Evolutionary conservation across 1,140 invertebrate genomes (phyloP).

Genomic region (Hypsibius dujardini): DNA sequence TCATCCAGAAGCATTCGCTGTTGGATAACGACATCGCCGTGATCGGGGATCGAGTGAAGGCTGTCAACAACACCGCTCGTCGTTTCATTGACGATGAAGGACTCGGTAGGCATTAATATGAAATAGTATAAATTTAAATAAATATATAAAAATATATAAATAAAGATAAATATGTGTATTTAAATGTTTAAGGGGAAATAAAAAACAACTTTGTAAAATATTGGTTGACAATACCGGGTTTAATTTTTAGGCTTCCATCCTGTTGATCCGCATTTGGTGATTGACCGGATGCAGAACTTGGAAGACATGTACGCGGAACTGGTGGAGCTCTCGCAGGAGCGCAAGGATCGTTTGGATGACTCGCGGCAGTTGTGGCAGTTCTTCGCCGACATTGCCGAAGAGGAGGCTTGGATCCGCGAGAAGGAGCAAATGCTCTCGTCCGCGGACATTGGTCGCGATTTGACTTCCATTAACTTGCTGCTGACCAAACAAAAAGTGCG

Average conservation of each 20-base stretch:
- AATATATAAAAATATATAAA: too few species aligned
- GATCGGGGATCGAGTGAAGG: slow-evolving; percentile 84
- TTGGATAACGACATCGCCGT: slow-evolving; percentile 97
- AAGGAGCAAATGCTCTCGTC: slow-evolving; percentile 95
- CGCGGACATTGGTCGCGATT: slow-evolving; percentile 83
- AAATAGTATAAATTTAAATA: too few species aligned
- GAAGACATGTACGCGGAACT: slow-evolving; percentile 81
- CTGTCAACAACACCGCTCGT: slow-evolving; percentile 80
- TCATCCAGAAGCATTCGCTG: slow-evolving; percentile 89
- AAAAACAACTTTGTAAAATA: slow-evolving; percentile 21
- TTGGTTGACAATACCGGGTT: too few species aligned
- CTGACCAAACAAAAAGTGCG: slow-evolving; percentile 74
- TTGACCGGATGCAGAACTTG: slow-evolving; percentile 77
- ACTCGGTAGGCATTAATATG: slow-evolving; percentile 36
- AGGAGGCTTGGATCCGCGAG: slow-evolving; percentile 99
- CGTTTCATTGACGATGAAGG: slow-evolving; percentile 73
- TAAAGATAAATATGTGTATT: too few species aligned
- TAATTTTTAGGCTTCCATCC: slow-evolving; percentile 51
- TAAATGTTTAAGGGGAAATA: too few species aligned
- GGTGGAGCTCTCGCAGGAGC: slow-evolving; percentile 77
- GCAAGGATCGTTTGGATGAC: slow-evolving; percentile 75
- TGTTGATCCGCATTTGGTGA: slow-evolving; percentile 80
- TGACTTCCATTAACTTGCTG: slow-evolving; percentile 78
- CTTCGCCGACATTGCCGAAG: slow-evolving; percentile 99
- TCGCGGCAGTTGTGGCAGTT: slow-evolving; percentile 95